Percentiles rank a stretch among this genome's conserved stretches.
These are phyloP conservation scores for Nephila pilipes DNA, from an alignment of 1,140 invertebrate genomes.

Conservation along the genomic window DNA sequence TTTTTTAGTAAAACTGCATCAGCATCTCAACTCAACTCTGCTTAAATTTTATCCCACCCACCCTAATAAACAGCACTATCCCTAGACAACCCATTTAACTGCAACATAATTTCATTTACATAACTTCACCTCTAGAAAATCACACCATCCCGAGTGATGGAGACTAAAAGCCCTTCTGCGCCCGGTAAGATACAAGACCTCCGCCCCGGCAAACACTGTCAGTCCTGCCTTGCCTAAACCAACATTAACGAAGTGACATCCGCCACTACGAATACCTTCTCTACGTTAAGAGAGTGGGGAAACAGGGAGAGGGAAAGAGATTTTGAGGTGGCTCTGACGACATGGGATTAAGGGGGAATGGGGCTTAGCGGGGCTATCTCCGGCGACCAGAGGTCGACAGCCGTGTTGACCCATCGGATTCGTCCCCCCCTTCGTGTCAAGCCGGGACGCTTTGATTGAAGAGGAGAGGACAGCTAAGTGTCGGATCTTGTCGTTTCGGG, in stretches of 20 bases:
- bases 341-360: constrained; percentile 59
- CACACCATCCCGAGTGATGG: no score
- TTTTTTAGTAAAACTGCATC: no score
- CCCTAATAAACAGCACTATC: no score
- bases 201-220: constrained; percentile 13
- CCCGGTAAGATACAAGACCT: neutral
- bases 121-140: no score
- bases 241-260: constrained; percentile 27
- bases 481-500: neutral
- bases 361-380: constrained; percentile 70
- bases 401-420: constrained; percentile 61
- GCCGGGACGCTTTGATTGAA: neutral
- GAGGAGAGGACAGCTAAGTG: neutral
- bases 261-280: neutral
- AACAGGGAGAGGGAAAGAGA: constrained; percentile 22
- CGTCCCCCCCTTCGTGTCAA: neutral
- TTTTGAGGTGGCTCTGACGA: constrained; percentile 72
- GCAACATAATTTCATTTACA: no score
- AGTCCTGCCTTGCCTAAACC: neutral
- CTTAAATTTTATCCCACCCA: no score
- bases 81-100: no score
- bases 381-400: constrained; percentile 61
- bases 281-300: neutral
- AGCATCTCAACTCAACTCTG: no score
- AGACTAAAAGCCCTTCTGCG: neutral